Evolutionary conservation across 1,140 invertebrate genomes (phyloP).

Genomic region (Monochamus saltuarius): DNA sequence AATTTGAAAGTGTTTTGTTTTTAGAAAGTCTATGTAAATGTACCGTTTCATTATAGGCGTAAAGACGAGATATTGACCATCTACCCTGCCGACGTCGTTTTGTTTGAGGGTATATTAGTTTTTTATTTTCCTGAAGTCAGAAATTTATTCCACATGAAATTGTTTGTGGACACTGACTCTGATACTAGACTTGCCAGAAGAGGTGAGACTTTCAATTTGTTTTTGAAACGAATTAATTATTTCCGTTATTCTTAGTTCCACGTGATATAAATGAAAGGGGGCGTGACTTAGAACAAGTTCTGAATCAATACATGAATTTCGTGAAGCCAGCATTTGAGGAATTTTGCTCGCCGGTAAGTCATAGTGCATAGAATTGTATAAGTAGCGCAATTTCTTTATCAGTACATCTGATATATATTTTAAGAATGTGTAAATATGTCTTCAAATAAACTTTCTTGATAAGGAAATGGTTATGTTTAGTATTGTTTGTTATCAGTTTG

Average conservation of each 20-base stretch:
- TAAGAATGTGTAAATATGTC: background rate
- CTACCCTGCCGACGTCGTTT: constrained; percentile 96
- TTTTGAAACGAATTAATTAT: constrained; percentile 4
- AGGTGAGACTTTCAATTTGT: constrained; percentile 61
- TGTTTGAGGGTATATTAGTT: constrained; percentile 97
- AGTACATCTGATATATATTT: background rate
- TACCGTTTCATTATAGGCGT: constrained; percentile 58
- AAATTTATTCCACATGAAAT: constrained; percentile 97
- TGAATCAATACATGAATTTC: constrained; percentile 95
- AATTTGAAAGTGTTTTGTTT: background rate
- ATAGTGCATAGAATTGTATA: constrained; percentile 1
- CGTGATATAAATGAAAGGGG: constrained; percentile 93
- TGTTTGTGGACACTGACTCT: constrained; percentile 99
- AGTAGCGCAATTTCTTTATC: background rate
- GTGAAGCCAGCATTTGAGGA: constrained; percentile 99
- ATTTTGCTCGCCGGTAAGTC: constrained; percentile 92
- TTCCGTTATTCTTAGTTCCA: constrained; percentile 65
- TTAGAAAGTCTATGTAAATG: background rate
- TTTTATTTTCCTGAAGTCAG: constrained; percentile 96
- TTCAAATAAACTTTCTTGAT: background rate
- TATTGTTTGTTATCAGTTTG: too few relatives aligned
- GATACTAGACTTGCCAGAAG: constrained; percentile 93
- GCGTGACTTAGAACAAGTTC: constrained; percentile 88
- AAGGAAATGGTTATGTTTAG: too few relatives aligned
- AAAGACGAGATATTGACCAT: constrained; percentile 76